Conservation (phyloP, 2,797 vertebrate genomes). For the Lepus townsendii region DNA sequence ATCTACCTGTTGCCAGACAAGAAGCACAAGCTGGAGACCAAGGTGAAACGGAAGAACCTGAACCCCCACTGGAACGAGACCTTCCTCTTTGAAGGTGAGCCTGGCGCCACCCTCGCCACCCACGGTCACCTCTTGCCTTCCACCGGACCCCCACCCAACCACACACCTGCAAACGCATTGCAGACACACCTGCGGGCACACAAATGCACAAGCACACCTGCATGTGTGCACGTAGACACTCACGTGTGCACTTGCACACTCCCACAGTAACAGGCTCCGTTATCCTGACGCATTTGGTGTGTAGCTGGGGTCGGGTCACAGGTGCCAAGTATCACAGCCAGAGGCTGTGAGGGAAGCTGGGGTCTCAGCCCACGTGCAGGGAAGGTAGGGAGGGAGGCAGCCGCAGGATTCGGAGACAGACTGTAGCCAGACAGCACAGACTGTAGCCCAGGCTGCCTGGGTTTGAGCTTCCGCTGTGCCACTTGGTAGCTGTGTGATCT, state of each 20-base stretch:
- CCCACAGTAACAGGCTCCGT: no score
- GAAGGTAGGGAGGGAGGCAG: not conserved
- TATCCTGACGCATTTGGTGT: not conserved
- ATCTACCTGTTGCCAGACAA: conserved; percentile 99
- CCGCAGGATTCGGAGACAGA: not conserved
- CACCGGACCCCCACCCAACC: not conserved
- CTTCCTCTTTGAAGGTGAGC: conserved; percentile 97
- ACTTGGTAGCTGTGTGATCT: not conserved
- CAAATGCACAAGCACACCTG: not conserved
- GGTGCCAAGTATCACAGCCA: not conserved
- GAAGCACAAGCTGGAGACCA: conserved; percentile 99
- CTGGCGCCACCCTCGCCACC: not conserved
- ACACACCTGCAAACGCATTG: not conserved
- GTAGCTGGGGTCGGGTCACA: not conserved
- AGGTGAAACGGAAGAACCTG: conserved; percentile 99
- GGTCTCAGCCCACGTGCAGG: not conserved
- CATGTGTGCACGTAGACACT: rapidly evolving
- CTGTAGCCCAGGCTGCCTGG: not conserved
- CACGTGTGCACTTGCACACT: no score
- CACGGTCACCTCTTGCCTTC: rapidly evolving
- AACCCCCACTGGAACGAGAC: conserved; percentile 99
- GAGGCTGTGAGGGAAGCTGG: not conserved
- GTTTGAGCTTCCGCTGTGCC: not conserved
- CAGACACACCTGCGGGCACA: no score
- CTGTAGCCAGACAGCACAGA: no score